Base-by-base conservation (phyloP, 2,113 vertebrate species). In the Falco punctatus region DNA sequence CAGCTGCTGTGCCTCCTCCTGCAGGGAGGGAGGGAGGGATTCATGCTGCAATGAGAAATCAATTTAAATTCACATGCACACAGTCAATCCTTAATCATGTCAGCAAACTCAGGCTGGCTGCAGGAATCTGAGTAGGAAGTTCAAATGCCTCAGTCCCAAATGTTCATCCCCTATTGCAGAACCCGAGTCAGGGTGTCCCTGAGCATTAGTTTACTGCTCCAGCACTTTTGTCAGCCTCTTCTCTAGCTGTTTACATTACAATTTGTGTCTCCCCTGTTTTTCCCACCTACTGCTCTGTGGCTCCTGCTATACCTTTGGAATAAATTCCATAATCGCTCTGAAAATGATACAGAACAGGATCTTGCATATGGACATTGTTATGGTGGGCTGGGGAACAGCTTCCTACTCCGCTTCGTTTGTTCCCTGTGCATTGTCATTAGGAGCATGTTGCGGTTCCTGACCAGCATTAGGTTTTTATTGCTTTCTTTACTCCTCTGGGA, bases 61-160 rank as follows among this genome's bases (percentile, higher is more conserved):
- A 93, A 62, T 95, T 86, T 90, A 90, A 90, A 97, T 88, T 88
- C 88, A 94, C 59, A 64, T 33, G 52, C 48, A 64, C 72, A 88
- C 65, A 78, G 80, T 59, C 94, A 90, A 49, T 81, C 79, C 75
- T 90, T 90, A 90, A 82, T 90, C 72, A 64, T 77, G 82, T 81
- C 72, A 83, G 90, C 75, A 92, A 86, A 94, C 67, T 81, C 72
- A 38, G 55, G 51, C 88, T 92, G 81, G 75, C 71, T 92, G 62
- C 46, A 71, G 82, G 79, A 92, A 86, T 74, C 51, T 74, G 55
- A 88, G 80, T n/a, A 81, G 75, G 77, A 91, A 92, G 72, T 92
- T 86, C 67, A 90, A 78, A 83, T 40, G 59, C 48, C 57, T 92
- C 35, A 22, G 44, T 74, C 69, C 49, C 78, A 71, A 79, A 81